A percentile compares a stretch with the other conserved stretches of the same genome.
Evolutionary conservation across 1,140 invertebrate species (phyloP).

Genomic region (Pseudomyrmex pallidus): DNA sequence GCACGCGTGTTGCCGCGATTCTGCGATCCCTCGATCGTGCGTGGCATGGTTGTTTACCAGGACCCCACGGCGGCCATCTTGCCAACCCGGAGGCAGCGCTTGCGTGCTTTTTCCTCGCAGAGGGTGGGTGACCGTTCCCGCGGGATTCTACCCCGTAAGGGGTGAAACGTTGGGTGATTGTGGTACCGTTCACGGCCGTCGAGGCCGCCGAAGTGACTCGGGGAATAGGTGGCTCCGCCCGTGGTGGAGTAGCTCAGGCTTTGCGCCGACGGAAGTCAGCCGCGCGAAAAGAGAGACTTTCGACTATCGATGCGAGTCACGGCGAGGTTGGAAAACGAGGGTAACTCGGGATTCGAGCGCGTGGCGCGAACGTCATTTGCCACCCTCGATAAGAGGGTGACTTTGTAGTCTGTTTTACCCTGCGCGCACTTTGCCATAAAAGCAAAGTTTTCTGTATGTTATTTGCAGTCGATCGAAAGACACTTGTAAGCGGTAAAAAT

Average conservation of each 20-base stretch:
- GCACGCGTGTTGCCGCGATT: neutral
- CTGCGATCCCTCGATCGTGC: constrained; percentile 38
- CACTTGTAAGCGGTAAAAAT: neutral
- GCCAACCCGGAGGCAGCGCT: constrained; percentile 63
- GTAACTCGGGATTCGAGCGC: constrained; percentile 1
- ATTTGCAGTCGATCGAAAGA: constrained; percentile 17
- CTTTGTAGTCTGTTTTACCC: constrained; percentile 44
- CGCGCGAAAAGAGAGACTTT: constrained; percentile 35
- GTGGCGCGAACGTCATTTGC: constrained; percentile 14
- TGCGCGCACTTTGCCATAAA: neutral
- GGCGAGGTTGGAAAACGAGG: neutral
- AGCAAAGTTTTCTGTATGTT: neutral
- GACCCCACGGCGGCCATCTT: constrained; percentile 73
- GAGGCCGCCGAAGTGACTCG: neutral
- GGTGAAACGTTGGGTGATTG: neutral
- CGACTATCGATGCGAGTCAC: constrained; percentile 8
- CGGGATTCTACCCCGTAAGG: constrained; percentile 45
- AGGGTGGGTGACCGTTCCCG: constrained; percentile 63
- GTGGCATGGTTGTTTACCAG: constrained; percentile 74
- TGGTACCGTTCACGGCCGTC: neutral
- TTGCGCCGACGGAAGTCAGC: neutral
- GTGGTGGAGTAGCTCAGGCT: constrained; percentile 40
- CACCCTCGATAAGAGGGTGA: constrained; percentile 31
- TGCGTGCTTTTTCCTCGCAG: constrained; percentile 63
- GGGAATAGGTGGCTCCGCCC: constrained; percentile 46